Base-by-base conservation (phyloP, 92 coral and sea anemone genomes). In the Hydrozoanthus gracilis region DNA sequence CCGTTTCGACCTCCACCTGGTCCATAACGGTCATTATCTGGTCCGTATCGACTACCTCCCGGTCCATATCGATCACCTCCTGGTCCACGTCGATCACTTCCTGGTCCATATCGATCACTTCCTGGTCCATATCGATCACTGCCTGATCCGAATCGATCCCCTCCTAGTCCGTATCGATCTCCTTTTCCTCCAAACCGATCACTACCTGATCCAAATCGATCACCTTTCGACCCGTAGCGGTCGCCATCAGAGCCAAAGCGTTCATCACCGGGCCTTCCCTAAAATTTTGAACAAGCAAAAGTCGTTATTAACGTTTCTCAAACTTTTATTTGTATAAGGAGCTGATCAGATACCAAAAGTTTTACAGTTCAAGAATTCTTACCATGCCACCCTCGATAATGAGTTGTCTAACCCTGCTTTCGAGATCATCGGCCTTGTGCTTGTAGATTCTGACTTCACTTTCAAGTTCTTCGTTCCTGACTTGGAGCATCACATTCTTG, bases 361-460 rank as follows among this genome's bases (percentile, higher is more conserved):
- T 27, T 27, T 0, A 2, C 39, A 27, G 39, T 27, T 27, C 39
- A 27, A 27, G 45, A 18, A 0, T 48, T 17, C 75, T 7, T 66
- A 80, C 85, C 85, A 46, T 3, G 18, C 85, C 74, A 7, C 79
- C 79, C 8, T 74, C 79, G 48, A 48, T 64, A 45, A 80, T 66
- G 18, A 80, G 85, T 48, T 66, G 60, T 61, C 85, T 65, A 45
- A 47, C 60, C 66, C 18, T 65, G 73, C 74, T 65, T 79, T 94
- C 98, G 16, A 92, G 88, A 78, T 90, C 90, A 60, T 89, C 82
- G 73, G 89, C 84, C 89, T 93, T 88, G 48, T 86, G 88, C 86
- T 92, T 94, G 4, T 88, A 87, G 58, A 62, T 48, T 12, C 70
- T 76, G 86, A 92, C 78, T 71, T 94, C 92, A 44, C 80, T 85